phyloP scores from a whole-genome alignment of 2,888 invertebrate genomes.

The Agrilus mali region DNA sequence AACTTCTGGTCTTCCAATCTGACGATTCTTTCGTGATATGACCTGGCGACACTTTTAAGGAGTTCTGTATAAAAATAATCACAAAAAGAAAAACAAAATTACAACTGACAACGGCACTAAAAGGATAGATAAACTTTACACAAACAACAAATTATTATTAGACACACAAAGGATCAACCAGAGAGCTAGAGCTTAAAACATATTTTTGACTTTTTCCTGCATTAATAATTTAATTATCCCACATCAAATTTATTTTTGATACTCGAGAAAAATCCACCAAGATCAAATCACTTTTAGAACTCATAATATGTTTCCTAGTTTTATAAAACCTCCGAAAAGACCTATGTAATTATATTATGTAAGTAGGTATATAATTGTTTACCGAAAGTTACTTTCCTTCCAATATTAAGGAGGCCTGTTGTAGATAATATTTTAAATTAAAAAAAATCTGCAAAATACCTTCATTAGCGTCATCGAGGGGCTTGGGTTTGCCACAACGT shows the following conservation, averaged over 20 bases:
- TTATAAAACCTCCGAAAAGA: neutral
- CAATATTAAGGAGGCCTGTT: neutral
- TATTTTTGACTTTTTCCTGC: too few relatives aligned
- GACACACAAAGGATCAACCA: too few relatives aligned
- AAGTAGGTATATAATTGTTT: neutral
- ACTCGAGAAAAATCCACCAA: too few relatives aligned
- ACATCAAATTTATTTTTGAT: too few relatives aligned
- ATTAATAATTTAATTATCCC: too few relatives aligned
- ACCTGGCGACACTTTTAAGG: slow-evolving; percentile 63
- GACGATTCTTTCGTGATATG: slow-evolving; percentile 79
- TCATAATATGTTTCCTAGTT: too few relatives aligned
- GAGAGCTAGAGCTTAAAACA: too few relatives aligned
- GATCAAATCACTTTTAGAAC: too few relatives aligned
- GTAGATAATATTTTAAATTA: neutral
- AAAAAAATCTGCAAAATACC: slow-evolving; percentile 43
- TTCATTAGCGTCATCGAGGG: slow-evolving; percentile 86
- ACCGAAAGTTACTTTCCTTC: neutral
- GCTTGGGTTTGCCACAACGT: slow-evolving; percentile 85
- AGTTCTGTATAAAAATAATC: slow-evolving; percentile 41
- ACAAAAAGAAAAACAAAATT: neutral
- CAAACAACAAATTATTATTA: too few relatives aligned
- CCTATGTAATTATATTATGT: neutral
- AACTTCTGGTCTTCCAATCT: slow-evolving; percentile 89
- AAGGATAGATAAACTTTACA: neutral
- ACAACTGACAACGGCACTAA: neutral